Conservation (phyloP, 1,140 invertebrate genomes). For the Nautilus pompilius region DNA sequence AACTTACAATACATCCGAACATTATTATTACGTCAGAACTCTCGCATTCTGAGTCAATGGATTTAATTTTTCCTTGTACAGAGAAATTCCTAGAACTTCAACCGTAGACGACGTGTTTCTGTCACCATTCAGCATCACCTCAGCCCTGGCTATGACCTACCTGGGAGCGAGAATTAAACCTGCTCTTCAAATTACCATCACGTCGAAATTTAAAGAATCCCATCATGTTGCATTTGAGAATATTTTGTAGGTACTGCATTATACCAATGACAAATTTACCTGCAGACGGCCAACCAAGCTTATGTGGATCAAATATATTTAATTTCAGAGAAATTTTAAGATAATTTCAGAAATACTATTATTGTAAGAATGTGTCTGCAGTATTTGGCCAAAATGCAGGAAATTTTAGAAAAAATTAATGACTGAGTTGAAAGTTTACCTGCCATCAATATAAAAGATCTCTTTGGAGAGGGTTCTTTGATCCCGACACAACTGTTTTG, state of each 20-base stretch:
- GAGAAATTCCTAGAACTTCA: too few relatives aligned
- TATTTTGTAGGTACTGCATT: slow-evolving; percentile 15
- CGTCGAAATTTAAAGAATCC: slow-evolving; percentile 7
- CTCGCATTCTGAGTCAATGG: too few relatives aligned
- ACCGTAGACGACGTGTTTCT: slow-evolving; percentile 64
- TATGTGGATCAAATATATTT: slow-evolving; percentile 7
- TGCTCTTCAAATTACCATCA: slow-evolving; percentile 62
- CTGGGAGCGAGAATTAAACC: slow-evolving; percentile 67
- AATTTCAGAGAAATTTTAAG: slow-evolving; percentile 7
- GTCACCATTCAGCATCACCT: slow-evolving; percentile 66
- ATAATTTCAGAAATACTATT: slow-evolving; percentile 10
- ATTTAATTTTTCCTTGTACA: too few relatives aligned
- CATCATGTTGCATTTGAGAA: slow-evolving; percentile 15
- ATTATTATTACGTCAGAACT: too few relatives aligned
- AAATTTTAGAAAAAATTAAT: slow-evolving; percentile 62
- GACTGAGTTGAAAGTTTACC: slow-evolving; percentile 68
- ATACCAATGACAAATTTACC: background rate
- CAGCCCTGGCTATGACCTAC: slow-evolving; percentile 65
- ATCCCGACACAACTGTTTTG: slow-evolving; percentile 61
- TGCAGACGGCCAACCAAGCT: slow-evolving; percentile 11
- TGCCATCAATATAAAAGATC: slow-evolving; percentile 62
- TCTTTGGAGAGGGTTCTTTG: slow-evolving; percentile 59
- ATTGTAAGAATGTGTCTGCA: background rate
- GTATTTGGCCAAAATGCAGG: slow-evolving; percentile 10
- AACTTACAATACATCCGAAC: too few relatives aligned